phyloP scores from a whole-genome alignment of 2,113 vertebrate species.

The Lates calcarifer region DNA sequence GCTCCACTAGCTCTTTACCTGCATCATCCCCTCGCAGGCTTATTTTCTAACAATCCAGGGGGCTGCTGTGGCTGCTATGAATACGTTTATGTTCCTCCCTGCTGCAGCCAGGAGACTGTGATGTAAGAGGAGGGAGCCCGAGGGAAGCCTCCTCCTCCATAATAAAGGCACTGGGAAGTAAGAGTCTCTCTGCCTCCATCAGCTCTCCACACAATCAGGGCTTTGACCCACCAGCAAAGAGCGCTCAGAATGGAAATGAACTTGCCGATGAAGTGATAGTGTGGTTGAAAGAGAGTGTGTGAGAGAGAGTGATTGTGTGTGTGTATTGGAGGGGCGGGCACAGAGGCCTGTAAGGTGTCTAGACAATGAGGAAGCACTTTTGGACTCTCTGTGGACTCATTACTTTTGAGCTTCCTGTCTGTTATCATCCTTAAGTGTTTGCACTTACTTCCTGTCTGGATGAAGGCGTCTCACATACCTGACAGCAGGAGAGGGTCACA shows the following conservation, averaged over 20 bases:
- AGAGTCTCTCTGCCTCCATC: slow-evolving; percentile 54
- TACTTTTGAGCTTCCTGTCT: slow-evolving; percentile 34
- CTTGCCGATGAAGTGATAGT: slow-evolving; percentile 55
- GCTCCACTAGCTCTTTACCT: slow-evolving; percentile 17
- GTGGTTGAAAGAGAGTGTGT: slow-evolving; percentile 49
- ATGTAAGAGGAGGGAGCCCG: slow-evolving; percentile 60
- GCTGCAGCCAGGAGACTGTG: slow-evolving; percentile 30
- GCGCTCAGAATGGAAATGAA: slow-evolving; percentile 75
- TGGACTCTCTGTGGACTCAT: slow-evolving; percentile 36
- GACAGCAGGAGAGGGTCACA: slow-evolving; percentile 55
- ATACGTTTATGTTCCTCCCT: slow-evolving; percentile 15
- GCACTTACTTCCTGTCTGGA: slow-evolving; percentile 23
- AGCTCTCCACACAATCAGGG: slow-evolving; percentile 68
- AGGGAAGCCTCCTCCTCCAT: slow-evolving; percentile 50
- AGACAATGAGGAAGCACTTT: slow-evolving; percentile 54
- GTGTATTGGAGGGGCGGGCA: background rate
- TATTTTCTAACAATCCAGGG: slow-evolving; percentile 19
- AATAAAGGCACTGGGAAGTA: slow-evolving; percentile 41
- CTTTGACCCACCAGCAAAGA: slow-evolving; percentile 63
- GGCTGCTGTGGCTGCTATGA: slow-evolving; percentile 32
- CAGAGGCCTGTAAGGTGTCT: slow-evolving; percentile 32
- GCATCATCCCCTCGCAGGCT: background rate
- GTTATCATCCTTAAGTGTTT: slow-evolving; percentile 18
- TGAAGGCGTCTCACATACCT: slow-evolving; percentile 49
- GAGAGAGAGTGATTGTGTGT: slow-evolving; percentile 23